Evolutionary conservation across 2,888 invertebrate species (phyloP).

Genomic region (Drosophila niveifrons): DNA sequence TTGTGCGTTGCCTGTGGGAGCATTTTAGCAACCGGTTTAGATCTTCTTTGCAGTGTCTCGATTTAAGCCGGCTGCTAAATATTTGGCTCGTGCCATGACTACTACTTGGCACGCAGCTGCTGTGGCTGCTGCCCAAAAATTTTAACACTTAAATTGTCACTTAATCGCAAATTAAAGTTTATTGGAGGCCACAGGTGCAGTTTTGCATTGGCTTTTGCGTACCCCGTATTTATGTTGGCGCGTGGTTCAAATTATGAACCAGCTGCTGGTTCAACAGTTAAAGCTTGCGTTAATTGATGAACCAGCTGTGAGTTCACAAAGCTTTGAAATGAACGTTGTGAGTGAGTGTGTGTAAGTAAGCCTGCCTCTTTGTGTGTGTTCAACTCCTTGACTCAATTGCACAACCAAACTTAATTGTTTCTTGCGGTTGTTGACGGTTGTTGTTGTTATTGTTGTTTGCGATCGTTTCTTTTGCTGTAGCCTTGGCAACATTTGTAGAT

Average conservation of each 20-base stretch:
- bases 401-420: slow-evolving; percentile 66
- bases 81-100: slow-evolving; percentile 68
- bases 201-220: neutral
- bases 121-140: slow-evolving; percentile 62
- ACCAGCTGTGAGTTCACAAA: neutral
- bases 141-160: slow-evolving; percentile 72
- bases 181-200: slow-evolving; percentile 45
- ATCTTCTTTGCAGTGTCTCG: slow-evolving; percentile 12
- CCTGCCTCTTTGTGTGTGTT: neutral
- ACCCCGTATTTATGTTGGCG: slow-evolving; percentile 18
- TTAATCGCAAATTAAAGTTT: slow-evolving; percentile 63
- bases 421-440: slow-evolving; percentile 57
- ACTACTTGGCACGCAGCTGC: slow-evolving; percentile 52
- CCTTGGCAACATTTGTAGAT: slow-evolving; percentile 34
- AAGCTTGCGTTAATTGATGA: slow-evolving; percentile 1
- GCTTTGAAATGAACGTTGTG: slow-evolving; percentile 10
- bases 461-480: slow-evolving; percentile 30
- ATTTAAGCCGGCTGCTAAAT: slow-evolving; percentile 54
- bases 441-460: too few relatives aligned
- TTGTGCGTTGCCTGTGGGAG: slow-evolving; percentile 64
- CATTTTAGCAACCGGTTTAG: slow-evolving; percentile 51
- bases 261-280: slow-evolving; percentile 34
- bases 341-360: neutral
- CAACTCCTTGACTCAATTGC: slow-evolving; percentile 41
- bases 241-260: slow-evolving; percentile 35